A percentile compares a stretch with the other conserved stretches of the same genome.
phyloP scores from a whole-genome alignment of 2,888 invertebrate species.

The Plebejus anna region DNA sequence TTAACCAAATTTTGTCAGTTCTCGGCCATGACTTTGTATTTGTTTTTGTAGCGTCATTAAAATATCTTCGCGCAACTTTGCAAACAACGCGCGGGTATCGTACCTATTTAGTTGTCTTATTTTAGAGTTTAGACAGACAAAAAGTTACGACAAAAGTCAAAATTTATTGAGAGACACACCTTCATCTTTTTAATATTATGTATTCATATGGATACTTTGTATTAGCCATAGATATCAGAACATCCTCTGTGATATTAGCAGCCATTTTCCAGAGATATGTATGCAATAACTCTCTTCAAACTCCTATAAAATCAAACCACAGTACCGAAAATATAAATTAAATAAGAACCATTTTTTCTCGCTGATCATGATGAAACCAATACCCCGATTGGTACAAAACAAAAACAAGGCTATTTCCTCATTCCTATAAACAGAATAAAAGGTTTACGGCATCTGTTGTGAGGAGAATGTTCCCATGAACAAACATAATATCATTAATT shows the following conservation, averaged over 20 bases:
- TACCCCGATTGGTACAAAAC: not conserved
- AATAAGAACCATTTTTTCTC: not conserved
- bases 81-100: no score
- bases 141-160: no score
- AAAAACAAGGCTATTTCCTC: not conserved
- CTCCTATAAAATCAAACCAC: not conserved
- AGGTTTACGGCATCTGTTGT: not conserved
- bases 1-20: not conserved
- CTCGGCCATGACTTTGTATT: not conserved
- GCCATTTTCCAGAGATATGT: no score
- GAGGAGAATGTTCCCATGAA: not conserved
- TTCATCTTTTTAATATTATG: no score
- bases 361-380: not conserved
- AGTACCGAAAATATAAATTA: not conserved
- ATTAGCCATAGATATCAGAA: no score
- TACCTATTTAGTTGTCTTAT: no score
- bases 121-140: no score
- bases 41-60: not conserved
- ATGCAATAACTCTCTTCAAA: no score
- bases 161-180: no score
- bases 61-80: no score
- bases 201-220: no score
- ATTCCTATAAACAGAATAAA: not conserved
- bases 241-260: no score
- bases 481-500: conserved; percentile 7